phyloP scores from a whole-genome alignment of 2,888 invertebrate species.

The Deroplatys truncata region DNA sequence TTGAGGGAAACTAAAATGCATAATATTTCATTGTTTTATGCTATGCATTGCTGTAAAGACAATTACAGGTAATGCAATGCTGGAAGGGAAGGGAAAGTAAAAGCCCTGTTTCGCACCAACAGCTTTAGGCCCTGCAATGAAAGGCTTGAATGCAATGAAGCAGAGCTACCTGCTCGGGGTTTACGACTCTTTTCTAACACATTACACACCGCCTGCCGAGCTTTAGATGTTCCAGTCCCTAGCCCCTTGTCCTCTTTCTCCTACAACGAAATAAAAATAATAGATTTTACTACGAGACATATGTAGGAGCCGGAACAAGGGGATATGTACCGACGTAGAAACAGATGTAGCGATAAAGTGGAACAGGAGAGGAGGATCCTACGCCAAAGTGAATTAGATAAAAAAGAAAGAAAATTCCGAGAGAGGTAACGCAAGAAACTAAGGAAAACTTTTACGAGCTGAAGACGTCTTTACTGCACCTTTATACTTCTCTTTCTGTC shows the following conservation, averaged over 20 bases:
- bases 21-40: no score
- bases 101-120: neutral
- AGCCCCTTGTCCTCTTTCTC: neutral
- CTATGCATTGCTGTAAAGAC: no score
- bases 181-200: slow-evolving; percentile 15
- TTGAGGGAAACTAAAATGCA: no score
- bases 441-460: neutral
- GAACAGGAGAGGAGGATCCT: neutral
- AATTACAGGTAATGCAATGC: neutral
- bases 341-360: slow-evolving; percentile 2
- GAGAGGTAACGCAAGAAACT: neutral
- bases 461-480: neutral
- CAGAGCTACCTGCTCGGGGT: neutral
- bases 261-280: neutral
- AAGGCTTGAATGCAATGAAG: neutral
- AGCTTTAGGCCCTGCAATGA: neutral
- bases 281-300: neutral
- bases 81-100: neutral
- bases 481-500: neutral
- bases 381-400: neutral
- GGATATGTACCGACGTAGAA: neutral
- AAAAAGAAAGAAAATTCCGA: neutral
- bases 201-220: neutral
- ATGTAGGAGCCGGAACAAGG: neutral
- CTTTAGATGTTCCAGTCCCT: neutral